These are phyloP conservation scores for Heliconius himera DNA, from an alignment of 1,140 invertebrate genomes.

Conservation along the genomic window DNA sequence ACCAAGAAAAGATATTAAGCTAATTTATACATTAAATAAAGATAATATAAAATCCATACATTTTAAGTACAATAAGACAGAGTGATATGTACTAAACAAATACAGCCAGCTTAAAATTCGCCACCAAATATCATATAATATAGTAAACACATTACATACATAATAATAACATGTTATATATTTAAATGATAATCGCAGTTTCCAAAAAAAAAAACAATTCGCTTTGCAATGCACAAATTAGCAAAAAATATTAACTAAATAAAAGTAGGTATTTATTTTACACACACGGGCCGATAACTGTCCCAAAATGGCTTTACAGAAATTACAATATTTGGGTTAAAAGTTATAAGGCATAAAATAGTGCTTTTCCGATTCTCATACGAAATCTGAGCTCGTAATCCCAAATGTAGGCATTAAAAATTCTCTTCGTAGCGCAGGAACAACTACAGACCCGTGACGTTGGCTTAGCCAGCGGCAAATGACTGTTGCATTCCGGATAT, in stretches of 20 bases:
- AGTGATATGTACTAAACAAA: background rate
- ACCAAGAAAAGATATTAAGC: conserved; percentile 3
- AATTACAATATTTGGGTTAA: background rate
- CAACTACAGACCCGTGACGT: conserved; percentile 29
- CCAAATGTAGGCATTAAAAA: conserved; percentile 30
- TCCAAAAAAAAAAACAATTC: background rate
- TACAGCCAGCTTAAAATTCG: conserved; percentile 2
- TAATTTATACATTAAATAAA: background rate
- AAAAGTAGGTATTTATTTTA: background rate
- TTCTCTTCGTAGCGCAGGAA: conserved; percentile 23
- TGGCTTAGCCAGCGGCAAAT: conserved; percentile 32
- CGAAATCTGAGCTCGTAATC: conserved; percentile 23
- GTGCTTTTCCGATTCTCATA: background rate
- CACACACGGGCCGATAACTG: background rate
- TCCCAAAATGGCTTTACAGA: background rate
- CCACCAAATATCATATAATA: background rate
- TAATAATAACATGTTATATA: background rate
- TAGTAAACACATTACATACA: background rate
- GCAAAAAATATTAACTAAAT: background rate
- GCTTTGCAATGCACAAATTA: conserved; percentile 1
- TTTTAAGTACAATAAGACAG: background rate
- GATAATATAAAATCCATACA: background rate
- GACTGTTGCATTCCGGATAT: conserved; percentile 34
- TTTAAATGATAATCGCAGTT: conserved; percentile 2
- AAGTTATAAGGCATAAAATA: background rate